A percentile compares a stretch with the other conserved stretches of the same genome.
phyloP scores from a whole-genome alignment of 2,113 vertebrate species.

The Condylura cristata region DNA sequence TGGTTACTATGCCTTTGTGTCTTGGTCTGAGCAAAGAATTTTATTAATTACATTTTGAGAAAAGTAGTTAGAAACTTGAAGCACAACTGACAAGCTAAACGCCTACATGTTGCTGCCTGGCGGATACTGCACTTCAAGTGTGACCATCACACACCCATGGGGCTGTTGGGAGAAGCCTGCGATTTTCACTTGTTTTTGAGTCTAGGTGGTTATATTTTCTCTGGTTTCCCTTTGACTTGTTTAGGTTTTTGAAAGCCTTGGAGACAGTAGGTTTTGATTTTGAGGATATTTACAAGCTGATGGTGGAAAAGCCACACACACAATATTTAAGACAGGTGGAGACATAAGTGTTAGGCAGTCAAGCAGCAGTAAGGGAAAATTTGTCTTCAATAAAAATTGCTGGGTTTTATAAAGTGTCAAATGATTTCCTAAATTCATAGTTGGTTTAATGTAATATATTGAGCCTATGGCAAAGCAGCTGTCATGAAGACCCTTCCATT shows the following conservation, averaged over 20 bases:
- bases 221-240: not conserved
- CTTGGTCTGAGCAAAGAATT: not conserved
- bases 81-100: not conserved
- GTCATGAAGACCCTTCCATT: not conserved
- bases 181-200: not conserved
- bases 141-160: accelerated
- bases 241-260: not conserved
- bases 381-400: not conserved
- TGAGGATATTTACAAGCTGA: not conserved
- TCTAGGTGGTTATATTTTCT: not conserved
- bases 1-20: not conserved
- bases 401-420: not conserved
- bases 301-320: not conserved
- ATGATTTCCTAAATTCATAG: constrained; percentile 20
- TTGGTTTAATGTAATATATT: not conserved
- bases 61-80: not conserved
- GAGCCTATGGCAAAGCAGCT: not conserved
- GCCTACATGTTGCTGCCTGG: not conserved
- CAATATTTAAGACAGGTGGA: not conserved
- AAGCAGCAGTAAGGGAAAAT: not conserved
- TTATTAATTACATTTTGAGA: not conserved
- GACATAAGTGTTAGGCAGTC: not conserved
- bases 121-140: accelerated
- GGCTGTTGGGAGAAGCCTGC: not conserved
- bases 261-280: not conserved